phyloP scores from a whole-genome alignment of 2,113 vertebrate genomes.

The Parus major region DNA sequence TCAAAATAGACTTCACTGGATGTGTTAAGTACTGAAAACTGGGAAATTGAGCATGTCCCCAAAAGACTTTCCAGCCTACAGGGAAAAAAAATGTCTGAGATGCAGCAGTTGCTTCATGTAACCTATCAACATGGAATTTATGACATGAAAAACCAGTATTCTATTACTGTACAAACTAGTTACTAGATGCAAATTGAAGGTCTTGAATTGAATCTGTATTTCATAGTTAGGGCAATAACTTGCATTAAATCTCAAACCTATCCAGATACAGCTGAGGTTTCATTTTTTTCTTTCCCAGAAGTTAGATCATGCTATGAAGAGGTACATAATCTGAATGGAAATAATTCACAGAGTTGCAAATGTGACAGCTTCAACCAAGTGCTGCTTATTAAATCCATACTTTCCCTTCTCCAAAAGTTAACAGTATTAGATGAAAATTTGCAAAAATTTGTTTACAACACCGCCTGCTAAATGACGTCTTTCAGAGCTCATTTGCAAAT shows the following conservation, averaged over 20 bases:
- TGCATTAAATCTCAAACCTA: background rate
- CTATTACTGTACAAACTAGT: background rate
- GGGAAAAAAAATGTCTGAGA: background rate
- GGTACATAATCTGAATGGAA: background rate
- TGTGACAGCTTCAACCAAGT: background rate
- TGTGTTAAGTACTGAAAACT: conserved; percentile 7
- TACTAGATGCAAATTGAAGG: background rate
- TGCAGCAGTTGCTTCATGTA: background rate
- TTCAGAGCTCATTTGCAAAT: background rate
- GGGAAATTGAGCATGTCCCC: background rate
- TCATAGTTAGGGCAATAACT: background rate
- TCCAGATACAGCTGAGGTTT: background rate
- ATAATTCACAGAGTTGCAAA: background rate
- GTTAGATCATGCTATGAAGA: background rate
- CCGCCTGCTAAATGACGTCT: background rate
- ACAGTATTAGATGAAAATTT: background rate
- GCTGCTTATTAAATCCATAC: background rate
- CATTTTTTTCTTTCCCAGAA: background rate
- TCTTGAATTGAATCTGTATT: background rate
- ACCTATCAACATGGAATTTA: background rate
- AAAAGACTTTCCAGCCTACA: background rate
- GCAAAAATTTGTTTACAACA: background rate
- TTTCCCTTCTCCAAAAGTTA: background rate
- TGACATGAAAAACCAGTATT: background rate
- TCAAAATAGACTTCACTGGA: conserved; percentile 6